A percentile compares a stretch with the other conserved stretches of the same genome.
These are phyloP conservation scores for Diarsia mendica DNA, from an alignment of 2,888 invertebrate species.

Conservation along the genomic window DNA sequence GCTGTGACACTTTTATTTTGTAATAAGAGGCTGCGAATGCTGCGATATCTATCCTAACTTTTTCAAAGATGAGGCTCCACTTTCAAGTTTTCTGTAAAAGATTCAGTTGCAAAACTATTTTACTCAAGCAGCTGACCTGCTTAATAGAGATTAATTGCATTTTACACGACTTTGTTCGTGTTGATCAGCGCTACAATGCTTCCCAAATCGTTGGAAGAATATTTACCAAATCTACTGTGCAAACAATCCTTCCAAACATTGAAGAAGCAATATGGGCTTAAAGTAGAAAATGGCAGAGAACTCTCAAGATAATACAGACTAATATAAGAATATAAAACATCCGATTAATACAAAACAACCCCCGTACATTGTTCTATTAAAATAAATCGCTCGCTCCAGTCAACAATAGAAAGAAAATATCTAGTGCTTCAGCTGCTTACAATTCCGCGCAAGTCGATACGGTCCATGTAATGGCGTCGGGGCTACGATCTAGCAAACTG, in stretches of 20 bases:
- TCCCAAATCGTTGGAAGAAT: neutral
- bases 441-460: conserved; percentile 57
- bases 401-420: conserved; percentile 35
- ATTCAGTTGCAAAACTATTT: neutral
- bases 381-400: conserved; percentile 30
- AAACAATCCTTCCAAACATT: neutral
- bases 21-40: conserved; percentile 21
- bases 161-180: neutral
- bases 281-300: neutral
- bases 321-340: neutral
- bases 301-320: neutral
- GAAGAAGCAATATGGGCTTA: neutral
- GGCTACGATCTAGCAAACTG: conserved; percentile 61
- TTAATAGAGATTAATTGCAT: neutral
- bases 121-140: neutral
- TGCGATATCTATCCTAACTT: neutral
- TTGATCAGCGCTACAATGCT: neutral
- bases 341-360: neutral
- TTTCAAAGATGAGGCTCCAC: neutral
- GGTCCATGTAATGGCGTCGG: conserved; percentile 54
- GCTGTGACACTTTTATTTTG: conserved; percentile 32
- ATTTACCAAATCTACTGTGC: neutral
- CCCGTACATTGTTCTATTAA: conserved; percentile 12
- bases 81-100: neutral
- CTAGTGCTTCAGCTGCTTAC: conserved; percentile 56